Base-by-base conservation (phyloP, 2,888 invertebrate genomes). In the Hetaerina titia region DNA sequence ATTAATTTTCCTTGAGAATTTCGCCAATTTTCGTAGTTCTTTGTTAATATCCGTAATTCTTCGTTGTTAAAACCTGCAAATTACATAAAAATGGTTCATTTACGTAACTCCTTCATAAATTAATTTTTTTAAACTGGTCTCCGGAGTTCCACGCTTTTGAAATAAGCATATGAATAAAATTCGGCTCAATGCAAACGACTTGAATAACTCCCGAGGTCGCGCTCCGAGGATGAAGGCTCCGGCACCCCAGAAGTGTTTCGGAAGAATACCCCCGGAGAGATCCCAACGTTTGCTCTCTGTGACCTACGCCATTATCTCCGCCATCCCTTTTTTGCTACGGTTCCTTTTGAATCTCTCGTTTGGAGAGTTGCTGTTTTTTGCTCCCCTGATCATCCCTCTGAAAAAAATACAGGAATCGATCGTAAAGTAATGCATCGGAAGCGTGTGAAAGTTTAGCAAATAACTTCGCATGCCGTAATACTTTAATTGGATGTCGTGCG, bases 311-410 rank as follows among this genome's bases (percentile, higher is more conserved):
- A 69, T n/a, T 69, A 69, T 69, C 69, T 81, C 81, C 11, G 81
- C 81, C 81, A 31, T 31, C 31, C 25, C 13, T 81, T 81, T 81
- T 81, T 81, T 81, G 81, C 15, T n/a, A 22, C 81, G 81, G 81
- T 81, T 81, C 81, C 81, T 81, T 81, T 81, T 81, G 81, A 81
- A 81, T 81, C 81, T 13, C 31, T 31, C 81, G 81, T 81, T 81
- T 31, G 81, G 11, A 31, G 81, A 81, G 81, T 69, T 13, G 31
- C 25, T 81, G 81, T 81, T 81, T 69, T 81, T 81, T 81, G 81
- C 31, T 22, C 9, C 31, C 31, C 31, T 31, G 45, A 45, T 45
- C 45, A 45, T 45, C 45, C 45, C 45, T 45, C 45, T 1, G 4
- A 45, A 45, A 60, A 60, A 60, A 60, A 60, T 60, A 60, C 60